A percentile compares a stretch with the other conserved stretches of the same genome.
These are phyloP conservation scores for Valencia hispanica DNA, from an alignment of 2,797 vertebrate species.

Conservation along the genomic window DNA sequence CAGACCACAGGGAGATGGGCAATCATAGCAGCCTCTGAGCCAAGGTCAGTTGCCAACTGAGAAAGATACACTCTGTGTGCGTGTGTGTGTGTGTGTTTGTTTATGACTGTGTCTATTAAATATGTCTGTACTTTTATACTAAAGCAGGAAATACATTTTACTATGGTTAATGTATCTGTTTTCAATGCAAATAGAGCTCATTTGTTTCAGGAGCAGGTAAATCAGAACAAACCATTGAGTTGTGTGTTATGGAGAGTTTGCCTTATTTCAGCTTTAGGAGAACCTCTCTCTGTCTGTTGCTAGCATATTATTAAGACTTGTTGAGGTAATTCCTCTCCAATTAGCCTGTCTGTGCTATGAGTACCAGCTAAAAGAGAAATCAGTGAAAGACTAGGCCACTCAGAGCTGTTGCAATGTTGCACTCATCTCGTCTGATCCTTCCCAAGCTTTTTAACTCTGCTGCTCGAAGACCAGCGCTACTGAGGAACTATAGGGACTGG, in stretches of 20 bases:
- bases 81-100: constrained; percentile 17
- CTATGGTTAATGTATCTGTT: background rate
- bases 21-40: constrained; percentile 53
- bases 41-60: constrained; percentile 65
- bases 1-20: constrained; percentile 50
- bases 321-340: constrained; percentile 75
- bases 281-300: constrained; percentile 61
- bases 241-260: constrained; percentile 44
- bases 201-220: constrained; percentile 43
- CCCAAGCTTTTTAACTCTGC: constrained; percentile 21
- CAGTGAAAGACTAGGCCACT: constrained; percentile 48
- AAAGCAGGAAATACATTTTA: background rate
- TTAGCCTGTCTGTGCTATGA: constrained; percentile 68
- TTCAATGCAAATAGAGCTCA: constrained; percentile 17
- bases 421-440: constrained; percentile 40
- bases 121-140: background rate
- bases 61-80: constrained; percentile 27
- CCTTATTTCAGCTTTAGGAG: constrained; percentile 57
- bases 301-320: constrained; percentile 67
- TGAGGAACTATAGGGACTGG: background rate
- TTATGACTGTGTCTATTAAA: constrained; percentile 1
- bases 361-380: constrained; percentile 63
- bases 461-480: constrained; percentile 10
- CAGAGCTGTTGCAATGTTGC: constrained; percentile 27
- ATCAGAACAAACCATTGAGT: constrained; percentile 49